Base-by-base conservation (phyloP, 2,888 invertebrate species). In the Thereva unica region DNA sequence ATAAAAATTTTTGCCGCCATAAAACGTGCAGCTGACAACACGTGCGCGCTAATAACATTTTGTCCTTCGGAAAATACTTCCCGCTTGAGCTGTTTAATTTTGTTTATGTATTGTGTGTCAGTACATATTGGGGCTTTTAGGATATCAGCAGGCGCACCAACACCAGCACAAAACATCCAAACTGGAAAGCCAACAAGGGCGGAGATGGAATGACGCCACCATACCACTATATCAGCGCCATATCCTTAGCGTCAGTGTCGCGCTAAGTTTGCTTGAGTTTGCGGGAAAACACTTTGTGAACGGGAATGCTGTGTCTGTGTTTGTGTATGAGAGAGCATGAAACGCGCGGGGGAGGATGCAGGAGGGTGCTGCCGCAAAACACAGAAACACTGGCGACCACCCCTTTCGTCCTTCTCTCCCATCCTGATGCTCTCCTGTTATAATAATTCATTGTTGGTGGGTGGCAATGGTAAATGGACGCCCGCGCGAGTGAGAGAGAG, bases 21-120 rank as follows among this genome's bases (percentile, higher is more conserved):
- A 68, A 68, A 68, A 68, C 68, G 68, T 68, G 68, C 53, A 65
- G 59, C 68, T 68, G 65, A 68, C 65, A 68, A 68, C 68, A 68
- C 68, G 68, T 68, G 68, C 68, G 59, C 64, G 65, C 68, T 65
- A 68, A 65, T 68, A 68, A 68, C 57, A 64, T 64, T 68, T 65
- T 54, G 68, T 68, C 67, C 57, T 67, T 67, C 67, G 61, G 50
- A 61, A 61, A 61, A 50, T 61, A 61, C 61, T 61, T 61, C 61
- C 61, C 61, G 61, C 61, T 61, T 50, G 61, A 61, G 61, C 61
- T 61, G 42, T 61, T 61, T 61, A 61, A 40, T 40, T 61, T 38
- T 40, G 50, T 12, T 38, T 50, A 50, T 61, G 49, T 50, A 50
- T 50, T 53, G 61, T 40, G 40, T 38, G n/a, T 61, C 50, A 38